Evolutionary conservation across 2,113 vertebrate species (phyloP), one percentile per base, ranked within the genome.

Genomic region (Chamaea fasciata): DNA sequence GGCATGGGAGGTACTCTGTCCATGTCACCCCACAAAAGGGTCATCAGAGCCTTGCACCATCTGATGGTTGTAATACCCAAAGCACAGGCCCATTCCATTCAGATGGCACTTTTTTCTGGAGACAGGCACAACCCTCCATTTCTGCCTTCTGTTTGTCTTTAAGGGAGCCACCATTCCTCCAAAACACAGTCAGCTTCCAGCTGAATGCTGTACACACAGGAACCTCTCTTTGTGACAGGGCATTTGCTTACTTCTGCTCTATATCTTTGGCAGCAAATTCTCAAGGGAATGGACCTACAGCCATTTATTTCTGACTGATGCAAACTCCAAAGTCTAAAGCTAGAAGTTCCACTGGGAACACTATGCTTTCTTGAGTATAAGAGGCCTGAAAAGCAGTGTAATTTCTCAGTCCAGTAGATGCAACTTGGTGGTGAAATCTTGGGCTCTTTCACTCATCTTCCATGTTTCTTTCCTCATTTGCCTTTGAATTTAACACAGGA

Each of bases 1-100:
- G 24, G 15, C 28, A 23, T 7, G 4, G 27, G 24, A 39, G 3
- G 4, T 4, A 2, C 3, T 74, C 7, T 10, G 9, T 23, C 15
- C 14, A 17, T 44, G 28, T n/a, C 15, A 33, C 3, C 4, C 22
- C 14, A 39, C 11, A 15, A 67, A n/a, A 57, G 13, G 60, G 14
- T 30, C 2, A 0, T 39, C 31, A 31, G n/a, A 67, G 22, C 10
- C 12, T 21, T 22, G 47, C 53, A 62, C 27, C 2, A 12, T 60
- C 21, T 68, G 35, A 22, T 0, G 1, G 3, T 23, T 0, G 0
- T 24, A 39, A n/a, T 60, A 35, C 17, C 35, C 10, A 57, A 64
- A 64, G n/a, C 26, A 46, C 7, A 9, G 37, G 15, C 6, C 21
- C 6, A 16, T 49, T 67, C 41, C 27, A 30, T 60, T 73, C 47